Evolutionary conservation across 64 coral and sea anemone genomes (phyloP).

Genomic region (Stylophora pistillata): DNA sequence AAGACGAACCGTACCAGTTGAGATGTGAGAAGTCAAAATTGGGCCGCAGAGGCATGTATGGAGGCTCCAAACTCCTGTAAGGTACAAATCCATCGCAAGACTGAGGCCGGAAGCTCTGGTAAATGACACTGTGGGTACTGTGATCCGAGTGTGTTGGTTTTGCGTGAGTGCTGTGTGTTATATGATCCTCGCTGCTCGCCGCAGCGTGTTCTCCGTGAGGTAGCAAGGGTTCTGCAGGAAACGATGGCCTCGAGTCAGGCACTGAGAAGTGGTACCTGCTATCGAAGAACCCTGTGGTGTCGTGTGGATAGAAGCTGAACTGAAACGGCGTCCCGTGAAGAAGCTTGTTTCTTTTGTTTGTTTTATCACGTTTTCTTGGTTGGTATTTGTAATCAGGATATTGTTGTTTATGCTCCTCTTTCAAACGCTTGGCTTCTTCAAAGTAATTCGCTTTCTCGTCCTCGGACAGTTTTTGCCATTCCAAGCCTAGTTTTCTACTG

Average conservation of each 20-base stretch:
- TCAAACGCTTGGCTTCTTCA: constrained; percentile 86
- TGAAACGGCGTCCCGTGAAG: constrained; percentile 83
- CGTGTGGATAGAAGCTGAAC: constrained; percentile 72
- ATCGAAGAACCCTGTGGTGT: constrained; percentile 47
- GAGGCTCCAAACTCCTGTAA: constrained; percentile 46
- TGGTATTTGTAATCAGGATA: constrained; percentile 99
- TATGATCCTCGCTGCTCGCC: background rate
- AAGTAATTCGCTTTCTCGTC: constrained; percentile 93
- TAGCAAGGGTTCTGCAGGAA: background rate
- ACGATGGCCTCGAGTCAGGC: constrained; percentile 30
- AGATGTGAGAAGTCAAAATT: constrained; percentile 53
- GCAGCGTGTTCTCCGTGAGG: background rate
- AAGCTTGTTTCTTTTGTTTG: constrained; percentile 84
- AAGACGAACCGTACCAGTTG: constrained; percentile 41
- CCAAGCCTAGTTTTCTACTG: constrained; percentile 86
- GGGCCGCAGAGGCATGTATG: constrained; percentile 58
- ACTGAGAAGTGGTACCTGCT: constrained; percentile 44
- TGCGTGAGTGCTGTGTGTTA: constrained; percentile 18
- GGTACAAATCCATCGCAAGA: constrained; percentile 52
- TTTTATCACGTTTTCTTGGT: constrained; percentile 90
- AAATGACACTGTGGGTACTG: constrained; percentile 38
- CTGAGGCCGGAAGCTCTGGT: constrained; percentile 48
- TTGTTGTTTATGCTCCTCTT: constrained; percentile 92
- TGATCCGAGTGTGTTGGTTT: constrained; percentile 31
- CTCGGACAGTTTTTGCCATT: constrained; percentile 91